phyloP scores from a whole-genome alignment of 2,797 vertebrate genomes.

The Alfaro cultratus region DNA sequence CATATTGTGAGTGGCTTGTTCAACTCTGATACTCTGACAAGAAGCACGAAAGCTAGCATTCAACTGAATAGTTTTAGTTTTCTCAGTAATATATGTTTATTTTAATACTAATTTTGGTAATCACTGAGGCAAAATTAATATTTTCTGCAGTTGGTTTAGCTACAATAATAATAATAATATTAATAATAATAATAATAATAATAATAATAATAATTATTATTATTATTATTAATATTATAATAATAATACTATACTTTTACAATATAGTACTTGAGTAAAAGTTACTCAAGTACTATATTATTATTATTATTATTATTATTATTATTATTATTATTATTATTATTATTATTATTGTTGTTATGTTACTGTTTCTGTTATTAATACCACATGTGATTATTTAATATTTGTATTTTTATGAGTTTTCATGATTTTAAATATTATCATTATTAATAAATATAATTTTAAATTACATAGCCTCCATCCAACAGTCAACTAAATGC shows the following conservation, averaged over 20 bases:
- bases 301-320: no score
- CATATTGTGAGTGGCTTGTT: constrained; percentile 4
- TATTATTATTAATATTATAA: no score
- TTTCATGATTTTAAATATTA: neutral
- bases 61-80: no score
- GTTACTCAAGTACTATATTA: no score
- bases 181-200: no score
- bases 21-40: neutral
- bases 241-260: no score
- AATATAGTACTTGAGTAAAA: no score
- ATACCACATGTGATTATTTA: neutral
- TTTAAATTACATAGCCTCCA: neutral
- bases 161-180: neutral
- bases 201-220: neutral
- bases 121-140: neutral
- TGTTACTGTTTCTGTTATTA: no score
- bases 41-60: neutral
- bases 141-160: neutral
- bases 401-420: neutral
- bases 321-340: no score
- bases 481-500: neutral
- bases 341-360: no score
- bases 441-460: neutral
- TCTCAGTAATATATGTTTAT: no score
- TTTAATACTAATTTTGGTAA: neutral